phyloP scores from a whole-genome alignment of 2,113 vertebrate species.

The Rhagologus leucostigma region DNA sequence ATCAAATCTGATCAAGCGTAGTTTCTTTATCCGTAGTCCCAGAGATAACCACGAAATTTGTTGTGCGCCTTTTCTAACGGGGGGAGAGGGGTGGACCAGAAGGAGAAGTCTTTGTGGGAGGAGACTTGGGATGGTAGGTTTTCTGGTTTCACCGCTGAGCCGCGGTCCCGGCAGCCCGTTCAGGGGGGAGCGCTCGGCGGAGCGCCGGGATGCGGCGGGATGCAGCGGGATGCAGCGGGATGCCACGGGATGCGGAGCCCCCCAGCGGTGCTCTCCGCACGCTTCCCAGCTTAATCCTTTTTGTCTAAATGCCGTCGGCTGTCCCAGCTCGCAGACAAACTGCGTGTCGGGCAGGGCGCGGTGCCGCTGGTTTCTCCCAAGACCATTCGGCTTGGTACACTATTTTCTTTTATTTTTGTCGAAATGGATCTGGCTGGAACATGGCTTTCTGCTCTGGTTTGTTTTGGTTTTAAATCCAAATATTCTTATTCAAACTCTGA shows the following conservation, averaged over 20 bases:
- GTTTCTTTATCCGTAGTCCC: background rate
- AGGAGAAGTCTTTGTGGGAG: background rate
- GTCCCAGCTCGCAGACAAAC: background rate
- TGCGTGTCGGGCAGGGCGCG: fast-evolving
- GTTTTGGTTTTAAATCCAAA: background rate
- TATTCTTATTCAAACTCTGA: background rate
- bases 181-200: background rate
- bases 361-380: background rate
- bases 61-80: background rate
- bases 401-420: background rate
- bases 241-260: background rate
- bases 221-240: background rate
- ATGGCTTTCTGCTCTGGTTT: background rate
- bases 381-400: fast-evolving
- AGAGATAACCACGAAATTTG: background rate
- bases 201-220: background rate
- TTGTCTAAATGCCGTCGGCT: fast-evolving
- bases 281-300: background rate
- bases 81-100: background rate
- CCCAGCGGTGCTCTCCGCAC: background rate
- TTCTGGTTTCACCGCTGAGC: background rate
- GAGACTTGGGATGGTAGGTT: background rate
- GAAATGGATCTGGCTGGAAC: background rate
- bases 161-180: background rate
- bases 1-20: background rate